Evolutionary conservation across 1,140 invertebrate species (phyloP).

Genomic region (Dufourea novaeangliae): DNA sequence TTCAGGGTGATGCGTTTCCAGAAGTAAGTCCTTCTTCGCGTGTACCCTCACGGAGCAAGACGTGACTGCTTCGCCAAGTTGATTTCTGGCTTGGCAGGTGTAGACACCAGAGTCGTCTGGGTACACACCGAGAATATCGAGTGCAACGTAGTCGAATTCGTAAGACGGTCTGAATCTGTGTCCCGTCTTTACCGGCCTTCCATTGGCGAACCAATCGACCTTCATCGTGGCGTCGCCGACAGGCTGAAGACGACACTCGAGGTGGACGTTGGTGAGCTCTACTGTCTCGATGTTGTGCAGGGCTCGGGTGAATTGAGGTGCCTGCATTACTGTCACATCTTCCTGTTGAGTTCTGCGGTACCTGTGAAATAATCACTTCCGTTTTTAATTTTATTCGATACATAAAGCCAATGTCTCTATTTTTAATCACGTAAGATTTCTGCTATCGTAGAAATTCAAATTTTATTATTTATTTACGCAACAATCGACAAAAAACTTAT

Average conservation of each 20-base stretch:
- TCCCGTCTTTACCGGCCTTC: conserved; percentile 91
- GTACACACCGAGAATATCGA: conserved; percentile 97
- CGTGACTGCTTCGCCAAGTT: conserved; percentile 96
- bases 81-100: conserved; percentile 95
- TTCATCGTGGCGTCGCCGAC: conserved; percentile 97
- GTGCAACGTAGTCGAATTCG: conserved; percentile 98
- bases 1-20: conserved; percentile 93
- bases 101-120: conserved; percentile 98
- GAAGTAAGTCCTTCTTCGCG: conserved; percentile 92
- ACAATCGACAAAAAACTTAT: no score
- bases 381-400: no score
- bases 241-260: conserved; percentile 96
- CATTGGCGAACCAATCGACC: conserved; percentile 99
- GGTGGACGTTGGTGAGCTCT: conserved; percentile 95
- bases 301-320: conserved; percentile 93
- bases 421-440: no score
- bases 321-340: conserved; percentile 90
- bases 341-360: conserved; percentile 87
- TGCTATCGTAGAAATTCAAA: no score
- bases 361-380: conserved; percentile 71
- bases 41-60: conserved; percentile 93
- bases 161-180: conserved; percentile 97
- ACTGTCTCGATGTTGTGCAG: conserved; percentile 95
- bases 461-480: no score
- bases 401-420: no score